Evolutionary conservation across 2,888 invertebrate species (phyloP).

Genomic region (Drosophila macrospina): DNA sequence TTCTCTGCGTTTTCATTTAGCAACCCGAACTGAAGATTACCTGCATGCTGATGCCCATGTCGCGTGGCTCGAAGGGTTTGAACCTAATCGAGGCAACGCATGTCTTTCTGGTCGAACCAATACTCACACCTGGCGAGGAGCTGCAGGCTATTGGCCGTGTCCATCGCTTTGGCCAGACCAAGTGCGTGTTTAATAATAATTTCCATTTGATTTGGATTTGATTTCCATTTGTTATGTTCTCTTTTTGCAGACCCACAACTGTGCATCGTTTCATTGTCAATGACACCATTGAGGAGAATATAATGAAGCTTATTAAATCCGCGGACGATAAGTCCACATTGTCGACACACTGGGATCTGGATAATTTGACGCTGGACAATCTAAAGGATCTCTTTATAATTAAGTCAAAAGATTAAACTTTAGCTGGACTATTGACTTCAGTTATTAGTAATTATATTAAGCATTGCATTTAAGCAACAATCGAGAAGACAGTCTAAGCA

Average conservation of each 20-base stretch:
- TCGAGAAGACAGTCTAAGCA: too few relatives aligned
- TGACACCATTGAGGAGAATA: slow-evolving; percentile 90
- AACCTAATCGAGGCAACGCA: slow-evolving; percentile 93
- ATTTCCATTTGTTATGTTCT: too few relatives aligned
- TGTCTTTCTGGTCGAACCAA: slow-evolving; percentile 91
- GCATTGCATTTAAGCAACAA: too few relatives aligned
- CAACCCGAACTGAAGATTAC: slow-evolving; percentile 85
- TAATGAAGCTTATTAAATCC: slow-evolving; percentile 81
- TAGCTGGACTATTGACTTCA: too few relatives aligned
- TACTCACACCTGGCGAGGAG: slow-evolving; percentile 90
- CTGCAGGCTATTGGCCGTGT: slow-evolving; percentile 92
- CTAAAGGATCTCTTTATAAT: slow-evolving; percentile 72
- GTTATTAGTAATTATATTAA: too few relatives aligned
- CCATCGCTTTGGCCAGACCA: slow-evolving; percentile 92
- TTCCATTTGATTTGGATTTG: too few relatives aligned
- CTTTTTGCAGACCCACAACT: slow-evolving; percentile 86
- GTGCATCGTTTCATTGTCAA: slow-evolving; percentile 90
- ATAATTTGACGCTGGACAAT: slow-evolving; percentile 74
- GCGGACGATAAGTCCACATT: slow-evolving; percentile 83
- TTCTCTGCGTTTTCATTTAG: slow-evolving; percentile 57
- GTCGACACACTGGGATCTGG: slow-evolving; percentile 78
- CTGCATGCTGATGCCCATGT: slow-evolving; percentile 89
- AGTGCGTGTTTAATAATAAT: slow-evolving; percentile 83
- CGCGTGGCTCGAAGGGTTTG: slow-evolving; percentile 91
- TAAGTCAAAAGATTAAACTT: slow-evolving; percentile 12